Base-by-base conservation (phyloP, 2,797 vertebrate species). In the Propithecus deckenii region DNA sequence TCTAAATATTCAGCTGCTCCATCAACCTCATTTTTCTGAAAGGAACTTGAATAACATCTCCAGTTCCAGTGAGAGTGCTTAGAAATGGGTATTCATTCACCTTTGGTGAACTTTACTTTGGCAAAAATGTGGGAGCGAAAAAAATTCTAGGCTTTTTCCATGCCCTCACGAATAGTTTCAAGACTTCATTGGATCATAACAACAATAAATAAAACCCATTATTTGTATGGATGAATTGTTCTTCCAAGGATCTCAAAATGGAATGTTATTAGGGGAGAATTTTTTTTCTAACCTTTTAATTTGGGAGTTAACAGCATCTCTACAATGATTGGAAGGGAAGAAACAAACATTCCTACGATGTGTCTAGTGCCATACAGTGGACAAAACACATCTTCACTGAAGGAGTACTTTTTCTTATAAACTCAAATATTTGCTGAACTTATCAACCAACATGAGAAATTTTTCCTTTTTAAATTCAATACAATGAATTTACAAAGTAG, bases 211-310 rank as follows among this genome's bases (percentile, higher is more conserved):
- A 81, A 72, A 89, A 92, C 11, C 2, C 22, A 46, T 41, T 81
- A 30, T 83, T 86, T 83, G 22, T 76, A 55, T 22, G 22, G 14
- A 76, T 85, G 55, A 10, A 30, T 43, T 92, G 22, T 78, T 92
- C 72, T 86, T 91, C 88, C 28, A 91, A 89, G 41, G 22, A 71
- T 81, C 83, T 97, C 48, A 43, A 67, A 93, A 74, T 55, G 0
- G 50, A 78, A 88, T 46, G 20, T 52, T 86, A 86, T 38, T 46
- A 43, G 28, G 41, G 28, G 17, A 69, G 50, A 38, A 50, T 85
- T 85, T 86, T 85, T 84, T 74, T 48, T 35, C 84, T 63, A 67
- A 50, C 8, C 8, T 79, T 92, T 96, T 78, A 78, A 89, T 95
- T 89, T 93, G 22, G 25, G n/a, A 78, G 63, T 41, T 91, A 89